Base-by-base conservation (phyloP, 2,113 vertebrate species). In the Mormoops blainvillei region DNA sequence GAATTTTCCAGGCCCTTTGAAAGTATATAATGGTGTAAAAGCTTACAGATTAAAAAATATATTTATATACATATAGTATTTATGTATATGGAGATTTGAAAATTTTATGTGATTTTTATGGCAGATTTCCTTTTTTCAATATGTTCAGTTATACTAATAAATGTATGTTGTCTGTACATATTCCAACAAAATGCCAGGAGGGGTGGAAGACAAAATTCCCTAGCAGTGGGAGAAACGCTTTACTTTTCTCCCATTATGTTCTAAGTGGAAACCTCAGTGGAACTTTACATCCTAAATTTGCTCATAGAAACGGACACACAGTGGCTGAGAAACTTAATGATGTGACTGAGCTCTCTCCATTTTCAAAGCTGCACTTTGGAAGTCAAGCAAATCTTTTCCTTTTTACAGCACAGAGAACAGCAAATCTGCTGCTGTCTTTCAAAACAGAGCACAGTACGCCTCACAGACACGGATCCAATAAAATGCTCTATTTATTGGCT, bases 401-500 rank as follows among this genome's bases (percentile, higher is more conserved):
- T 95, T 94, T 91, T 70, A 90, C 56, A 65, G 84, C 86, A 61
- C 4, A 67, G 73, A 78, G 65, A 83, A 78, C 20, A 88, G 92
- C 76, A 70, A 88, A 84, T 90, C 61, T 58, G 68, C 85, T 5
- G 9, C 80, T 92, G 61, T 95, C 95, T 96, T 96, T 74, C 84
- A 86, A 88, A 96, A 74, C 13, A 82, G 90, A 89, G 63, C 26
- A 13, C 74, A 56, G 26, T 36, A 5, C 0, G n/a, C 54, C 87
- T 95, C 81, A 41, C 84, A 97, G 95, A 91, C 85, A 83, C 70
- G 43, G 90, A 95, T 52, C 96, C 91, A 96, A 97, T 96, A 97
- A 97, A 97, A 96, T 91, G 93, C 82, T 93, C 61, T 97, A 96
- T 97, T 96, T 97, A 96, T 93, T 95, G 96, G 82, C 68, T 70